Base-by-base conservation (phyloP, 2,113 vertebrate species). In the Neotoma lepida region DNA sequence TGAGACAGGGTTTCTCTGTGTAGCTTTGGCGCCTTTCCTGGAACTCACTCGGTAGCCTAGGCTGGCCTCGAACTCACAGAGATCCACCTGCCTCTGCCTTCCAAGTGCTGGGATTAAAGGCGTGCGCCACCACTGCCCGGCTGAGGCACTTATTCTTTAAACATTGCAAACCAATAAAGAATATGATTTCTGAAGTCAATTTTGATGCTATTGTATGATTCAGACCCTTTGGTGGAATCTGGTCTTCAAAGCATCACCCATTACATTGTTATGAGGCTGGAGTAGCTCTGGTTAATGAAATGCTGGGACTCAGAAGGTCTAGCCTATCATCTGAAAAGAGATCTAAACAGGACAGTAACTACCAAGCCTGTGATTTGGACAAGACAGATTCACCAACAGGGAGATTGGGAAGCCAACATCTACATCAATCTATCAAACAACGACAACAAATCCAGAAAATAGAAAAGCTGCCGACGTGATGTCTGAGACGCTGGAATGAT, bases 101-200 rank as follows among this genome's bases (percentile, higher is more conserved):
- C n/a, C n/a, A n/a, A n/a, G n/a, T n/a, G n/a, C n/a, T n/a, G n/a
- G n/a, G n/a, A n/a, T n/a, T n/a, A n/a, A n/a, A n/a, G n/a, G n/a
- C n/a, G n/a, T n/a, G n/a, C n/a, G n/a, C n/a, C n/a, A n/a, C n/a
- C n/a, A n/a, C n/a, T n/a, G n/a, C n/a, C n/a, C n/a, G n/a, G n/a
- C n/a, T n/a, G n/a, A n/a, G n/a, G n/a, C n/a, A n/a, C n/a, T n/a
- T 56, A 8, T 17, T 84, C 66, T 49, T 90, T 74, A 95, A 89
- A 35, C 71, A n/a, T 84, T 73, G 12, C n/a, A 91, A 86, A 70
- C 8, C 46, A 51, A 18, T 73, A 78, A 26, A 41, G 17, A 91
- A 39, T 61, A 78, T 70, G 24, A 54, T 94, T 89, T 91, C 74
- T 58, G 39, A 91, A 73, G 71, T 89, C 82, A 78, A 4, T 89